Conservation (phyloP, 2,888 invertebrate genomes). For the Mongoloraphidia duomilia region DNA sequence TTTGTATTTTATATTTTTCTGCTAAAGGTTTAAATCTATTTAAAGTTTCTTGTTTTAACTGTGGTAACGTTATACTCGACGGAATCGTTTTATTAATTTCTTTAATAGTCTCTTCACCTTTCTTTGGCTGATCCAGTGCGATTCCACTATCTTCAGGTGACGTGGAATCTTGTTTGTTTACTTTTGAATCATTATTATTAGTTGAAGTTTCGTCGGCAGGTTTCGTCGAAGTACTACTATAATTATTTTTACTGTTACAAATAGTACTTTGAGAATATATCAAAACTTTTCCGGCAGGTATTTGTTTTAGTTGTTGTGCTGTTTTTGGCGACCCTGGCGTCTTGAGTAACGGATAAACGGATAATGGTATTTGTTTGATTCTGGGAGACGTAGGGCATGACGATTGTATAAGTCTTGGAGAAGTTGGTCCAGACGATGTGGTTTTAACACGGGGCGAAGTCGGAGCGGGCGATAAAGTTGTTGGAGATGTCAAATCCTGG, state of each 20-base stretch:
- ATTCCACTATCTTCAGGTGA: slow-evolving; percentile 20
- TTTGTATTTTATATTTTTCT: slow-evolving; percentile 6
- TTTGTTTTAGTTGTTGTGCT: slow-evolving; percentile 37
- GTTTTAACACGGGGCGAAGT: slow-evolving; percentile 43
- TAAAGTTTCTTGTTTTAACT: slow-evolving; percentile 33
- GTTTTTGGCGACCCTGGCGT: slow-evolving; percentile 44
- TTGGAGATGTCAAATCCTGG: slow-evolving; percentile 40
- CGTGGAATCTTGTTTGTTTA: slow-evolving; percentile 26
- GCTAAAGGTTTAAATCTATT: slow-evolving; percentile 31
- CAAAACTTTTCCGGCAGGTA: slow-evolving; percentile 40
- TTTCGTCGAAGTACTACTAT: background rate
- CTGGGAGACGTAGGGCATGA: slow-evolving; percentile 52
- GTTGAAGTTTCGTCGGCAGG: background rate
- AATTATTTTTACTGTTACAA: background rate
- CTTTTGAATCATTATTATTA: slow-evolving; percentile 24
- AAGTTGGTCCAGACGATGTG: slow-evolving; percentile 61
- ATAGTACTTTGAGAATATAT: slow-evolving; percentile 29
- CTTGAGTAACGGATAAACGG: slow-evolving; percentile 40
- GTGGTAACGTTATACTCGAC: slow-evolving; percentile 34
- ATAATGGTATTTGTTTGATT: slow-evolving; percentile 43
- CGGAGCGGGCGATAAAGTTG: slow-evolving; percentile 43
- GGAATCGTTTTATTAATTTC: slow-evolving; percentile 31
- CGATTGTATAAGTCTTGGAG: slow-evolving; percentile 56
- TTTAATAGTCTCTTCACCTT: slow-evolving; percentile 20
- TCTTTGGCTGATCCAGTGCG: slow-evolving; percentile 30